Percentiles rank a stretch among this genome's conserved stretches.
Conservation (phyloP, 1,140 invertebrate species). For the Drosophila kikkawai region DNA sequence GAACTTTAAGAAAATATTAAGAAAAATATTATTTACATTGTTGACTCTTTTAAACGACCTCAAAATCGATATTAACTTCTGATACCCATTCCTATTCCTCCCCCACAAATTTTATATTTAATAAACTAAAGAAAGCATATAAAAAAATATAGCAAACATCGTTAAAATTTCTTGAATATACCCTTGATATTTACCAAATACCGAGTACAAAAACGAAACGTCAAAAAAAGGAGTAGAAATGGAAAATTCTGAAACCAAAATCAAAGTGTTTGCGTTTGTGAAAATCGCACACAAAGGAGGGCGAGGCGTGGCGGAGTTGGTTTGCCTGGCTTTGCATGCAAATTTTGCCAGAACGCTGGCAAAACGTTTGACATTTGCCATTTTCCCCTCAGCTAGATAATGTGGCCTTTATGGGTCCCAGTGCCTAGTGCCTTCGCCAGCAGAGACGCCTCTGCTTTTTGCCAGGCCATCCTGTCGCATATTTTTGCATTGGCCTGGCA, state of each 20-base stretch:
- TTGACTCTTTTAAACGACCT: neutral
- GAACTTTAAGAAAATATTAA: neutral
- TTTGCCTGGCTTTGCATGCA: slow-evolving; percentile 67
- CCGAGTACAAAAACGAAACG: neutral
- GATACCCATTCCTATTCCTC: too few species aligned
- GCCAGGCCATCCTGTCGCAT: slow-evolving; percentile 44
- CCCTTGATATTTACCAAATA: neutral
- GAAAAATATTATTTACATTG: neutral
- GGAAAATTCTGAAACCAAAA: slow-evolving; percentile 56
- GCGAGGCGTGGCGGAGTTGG: slow-evolving; percentile 19
- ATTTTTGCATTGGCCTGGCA: slow-evolving; percentile 58
- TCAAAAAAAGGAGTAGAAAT: slow-evolving; percentile 24
- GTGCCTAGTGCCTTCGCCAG: slow-evolving; percentile 10
- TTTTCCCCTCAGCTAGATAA: slow-evolving; percentile 64
- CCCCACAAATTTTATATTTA: too few species aligned
- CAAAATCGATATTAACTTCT: neutral
- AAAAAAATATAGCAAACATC: neutral
- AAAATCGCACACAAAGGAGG: slow-evolving; percentile 69
- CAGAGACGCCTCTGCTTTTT: slow-evolving; percentile 20
- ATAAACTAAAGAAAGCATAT: neutral
- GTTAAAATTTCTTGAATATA: neutral
- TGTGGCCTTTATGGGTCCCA: slow-evolving; percentile 54
- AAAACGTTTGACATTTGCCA: slow-evolving; percentile 82
- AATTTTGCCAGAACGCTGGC: slow-evolving; percentile 60
- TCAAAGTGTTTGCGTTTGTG: slow-evolving; percentile 83